These are phyloP conservation scores for Panthera tigris DNA, from an alignment of 2,113 vertebrate species.

Conservation along the genomic window DNA sequence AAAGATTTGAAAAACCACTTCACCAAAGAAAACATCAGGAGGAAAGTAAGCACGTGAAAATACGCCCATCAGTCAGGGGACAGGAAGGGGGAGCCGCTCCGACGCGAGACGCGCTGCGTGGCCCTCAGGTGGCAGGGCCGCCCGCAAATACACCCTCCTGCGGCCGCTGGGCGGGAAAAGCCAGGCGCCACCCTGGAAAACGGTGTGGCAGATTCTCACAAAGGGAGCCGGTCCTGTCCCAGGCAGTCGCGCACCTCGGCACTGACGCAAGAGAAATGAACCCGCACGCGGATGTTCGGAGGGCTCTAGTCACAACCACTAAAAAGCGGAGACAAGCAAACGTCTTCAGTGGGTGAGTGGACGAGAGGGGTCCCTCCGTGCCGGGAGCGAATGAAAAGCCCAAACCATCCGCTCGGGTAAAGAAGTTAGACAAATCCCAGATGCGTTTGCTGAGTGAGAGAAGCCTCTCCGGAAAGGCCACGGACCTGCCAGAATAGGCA, in stretches of 20 bases:
- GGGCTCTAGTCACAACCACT: neutral
- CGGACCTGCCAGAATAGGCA: neutral
- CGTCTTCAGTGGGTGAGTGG: rapidly evolving
- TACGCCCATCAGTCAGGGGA: rapidly evolving
- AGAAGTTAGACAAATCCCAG: rapidly evolving
- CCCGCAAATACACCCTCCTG: too few species aligned
- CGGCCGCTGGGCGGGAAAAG: too few species aligned
- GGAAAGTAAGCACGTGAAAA: neutral
- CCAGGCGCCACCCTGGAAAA: too few species aligned
- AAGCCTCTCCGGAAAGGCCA: neutral
- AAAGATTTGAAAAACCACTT: neutral
- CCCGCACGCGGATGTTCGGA: rapidly evolving
- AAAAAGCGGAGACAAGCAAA: too few species aligned
- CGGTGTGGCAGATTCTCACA: rapidly evolving
- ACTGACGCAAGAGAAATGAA: neutral
- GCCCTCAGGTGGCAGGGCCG: too few species aligned
- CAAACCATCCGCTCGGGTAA: neutral
- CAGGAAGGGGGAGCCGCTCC: neutral
- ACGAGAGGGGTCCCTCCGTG: neutral
- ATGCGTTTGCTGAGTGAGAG: rapidly evolving
- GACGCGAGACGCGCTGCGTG: rapidly evolving
- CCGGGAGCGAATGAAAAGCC: neutral
- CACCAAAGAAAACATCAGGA: neutral
- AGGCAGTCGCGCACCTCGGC: rapidly evolving
- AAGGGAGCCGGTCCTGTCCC: neutral